Evolutionary conservation across 1,140 invertebrate genomes (phyloP), one percentile per base, ranked within the genome.

Genomic region (Pachyrhynchus sulphureomaculatus): DNA sequence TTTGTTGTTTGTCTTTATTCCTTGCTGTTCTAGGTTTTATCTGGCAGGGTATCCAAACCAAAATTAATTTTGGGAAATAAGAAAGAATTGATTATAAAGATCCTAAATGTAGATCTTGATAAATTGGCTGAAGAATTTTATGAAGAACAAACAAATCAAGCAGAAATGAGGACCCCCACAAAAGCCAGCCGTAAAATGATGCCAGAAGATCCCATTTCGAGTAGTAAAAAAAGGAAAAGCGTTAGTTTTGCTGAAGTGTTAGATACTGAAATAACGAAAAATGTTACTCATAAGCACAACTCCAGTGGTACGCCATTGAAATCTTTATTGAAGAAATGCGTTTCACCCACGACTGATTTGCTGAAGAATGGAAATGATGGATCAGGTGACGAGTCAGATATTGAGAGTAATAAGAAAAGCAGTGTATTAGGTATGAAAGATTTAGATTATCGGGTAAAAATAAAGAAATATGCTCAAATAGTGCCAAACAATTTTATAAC

Each of bases 121-220:
- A 44, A 13, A n/a, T 17, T 44, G 4, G 29, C 26, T 26, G 15
- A 15, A 6, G 6, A 9, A 17, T 9, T 18, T 44, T 20, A 5
- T 18, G 21, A 44, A 24, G n/a, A n/a, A n/a, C 1, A 18, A n/a
- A 9, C 12, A 18, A 21, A 29, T 26, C 1, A 47, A 47, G 17
- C 21, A 4, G n/a, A 9, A 18, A n/a, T 18, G 2, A 29, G n/a
- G 15, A 47, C 44, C 2, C 44, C 44, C 3, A 47, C 44, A 3
- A 47, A 47, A 10, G 44, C 44, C 8, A 47, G 44, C 17, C 4
- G 44, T 0, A 47, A 47, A 29, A 26, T 47, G 44, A 47, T 47
- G 44, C 23, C 23, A 12, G 44, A 47, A 8, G 4, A 29, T 12
- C 2, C 23, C 23, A 0, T 47, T 4, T 29, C 10, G 12, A 29